Conservation (phyloP, 2,113 vertebrate species). For the Bothrops jararaca region DNA sequence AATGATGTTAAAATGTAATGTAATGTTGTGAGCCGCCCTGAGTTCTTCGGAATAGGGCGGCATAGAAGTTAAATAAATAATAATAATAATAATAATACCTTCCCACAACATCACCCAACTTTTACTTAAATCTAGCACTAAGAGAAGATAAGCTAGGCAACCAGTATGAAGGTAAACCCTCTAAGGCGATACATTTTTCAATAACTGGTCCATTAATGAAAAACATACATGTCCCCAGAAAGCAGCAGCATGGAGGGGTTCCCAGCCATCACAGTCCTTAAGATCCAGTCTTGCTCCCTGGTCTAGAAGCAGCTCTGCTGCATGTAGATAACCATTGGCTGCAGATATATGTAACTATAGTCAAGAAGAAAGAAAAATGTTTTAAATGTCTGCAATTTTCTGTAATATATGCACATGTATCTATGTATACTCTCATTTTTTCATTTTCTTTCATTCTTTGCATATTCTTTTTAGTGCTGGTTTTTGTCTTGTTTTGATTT, state of each 20-base stretch:
- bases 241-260: constrained; percentile 92
- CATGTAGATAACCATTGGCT: constrained; percentile 91
- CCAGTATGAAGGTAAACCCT: neutral
- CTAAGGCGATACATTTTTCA: neutral
- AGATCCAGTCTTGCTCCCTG: constrained; percentile 85
- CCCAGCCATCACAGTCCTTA: constrained; percentile 92
- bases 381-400: neutral
- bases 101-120: neutral
- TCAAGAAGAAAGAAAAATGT: constrained; percentile 23
- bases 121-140: constrained; percentile 9
- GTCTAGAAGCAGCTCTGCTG: constrained; percentile 90
- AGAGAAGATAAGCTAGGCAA: neutral
- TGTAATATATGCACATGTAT: neutral
- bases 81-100: too few species aligned
- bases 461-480: neutral
- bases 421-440: neutral
- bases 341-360: constrained; percentile 88
- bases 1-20: constrained; percentile 17
- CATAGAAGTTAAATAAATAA: too few species aligned
- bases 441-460: neutral
- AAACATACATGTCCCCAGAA: constrained; percentile 94
- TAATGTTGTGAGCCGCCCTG: too few species aligned
- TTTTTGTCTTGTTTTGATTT: neutral
- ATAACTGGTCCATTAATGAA: neutral
- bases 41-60: too few species aligned